phyloP scores from a whole-genome alignment of 2,797 vertebrate genomes.

The Carduelis carduelis region DNA sequence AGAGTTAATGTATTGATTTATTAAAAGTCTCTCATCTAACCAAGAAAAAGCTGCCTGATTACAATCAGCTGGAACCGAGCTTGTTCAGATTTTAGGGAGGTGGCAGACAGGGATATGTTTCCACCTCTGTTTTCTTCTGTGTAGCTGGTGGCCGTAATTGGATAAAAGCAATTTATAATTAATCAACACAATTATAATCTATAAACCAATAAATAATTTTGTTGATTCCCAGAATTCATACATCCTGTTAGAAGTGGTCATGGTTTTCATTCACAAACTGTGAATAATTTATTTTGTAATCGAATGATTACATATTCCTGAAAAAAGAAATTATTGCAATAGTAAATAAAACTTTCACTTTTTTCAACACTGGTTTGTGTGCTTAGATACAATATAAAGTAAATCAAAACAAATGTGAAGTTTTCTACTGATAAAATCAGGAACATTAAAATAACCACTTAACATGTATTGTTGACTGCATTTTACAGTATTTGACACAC shows the following conservation, averaged over 20 bases:
- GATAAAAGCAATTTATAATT: neutral
- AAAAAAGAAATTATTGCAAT: neutral
- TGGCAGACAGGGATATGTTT: neutral
- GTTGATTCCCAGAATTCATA: neutral
- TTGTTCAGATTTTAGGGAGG: neutral
- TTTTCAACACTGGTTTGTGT: neutral
- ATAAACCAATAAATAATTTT: neutral
- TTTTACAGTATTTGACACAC: neutral
- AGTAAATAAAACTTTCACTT: neutral
- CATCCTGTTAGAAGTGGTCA: neutral
- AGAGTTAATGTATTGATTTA: neutral
- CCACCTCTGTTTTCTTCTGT: neutral
- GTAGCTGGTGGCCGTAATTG: neutral
- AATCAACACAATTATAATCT: neutral
- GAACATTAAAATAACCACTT: neutral
- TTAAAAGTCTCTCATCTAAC: neutral
- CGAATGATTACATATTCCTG: neutral
- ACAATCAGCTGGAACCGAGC: neutral
- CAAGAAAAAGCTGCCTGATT: neutral
- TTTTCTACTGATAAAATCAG: neutral
- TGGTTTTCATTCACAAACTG: neutral
- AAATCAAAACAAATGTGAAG: neutral
- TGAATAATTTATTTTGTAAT: constrained; percentile 7
- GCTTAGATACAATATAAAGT: neutral
- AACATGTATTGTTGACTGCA: neutral